Evolutionary conservation across 2,797 vertebrate genomes (phyloP).

Genomic region (Hydrophis major): DNA sequence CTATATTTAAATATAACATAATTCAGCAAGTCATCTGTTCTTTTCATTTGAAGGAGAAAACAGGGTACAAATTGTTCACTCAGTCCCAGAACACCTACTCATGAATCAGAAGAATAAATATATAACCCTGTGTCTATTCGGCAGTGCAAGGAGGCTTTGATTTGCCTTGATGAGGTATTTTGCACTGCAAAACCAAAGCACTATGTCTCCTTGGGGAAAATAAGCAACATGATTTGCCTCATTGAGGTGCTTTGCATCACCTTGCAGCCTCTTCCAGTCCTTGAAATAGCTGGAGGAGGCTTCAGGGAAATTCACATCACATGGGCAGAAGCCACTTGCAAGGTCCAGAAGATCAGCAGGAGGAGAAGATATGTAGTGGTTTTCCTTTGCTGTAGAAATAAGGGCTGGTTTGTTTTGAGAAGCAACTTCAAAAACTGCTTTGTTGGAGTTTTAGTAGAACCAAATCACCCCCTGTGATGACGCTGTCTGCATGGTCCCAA

Average conservation of each 20-base stretch:
- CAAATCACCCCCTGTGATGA: neutral
- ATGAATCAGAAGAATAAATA: slow-evolving; percentile 2
- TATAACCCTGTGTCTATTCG: neutral
- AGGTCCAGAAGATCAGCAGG: neutral
- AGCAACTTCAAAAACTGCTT: neutral
- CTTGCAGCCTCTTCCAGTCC: neutral
- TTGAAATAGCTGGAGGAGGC: neutral
- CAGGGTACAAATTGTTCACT: neutral
- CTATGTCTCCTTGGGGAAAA: neutral
- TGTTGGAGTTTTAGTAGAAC: neutral
- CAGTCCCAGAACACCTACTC: neutral
- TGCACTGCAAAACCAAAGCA: neutral
- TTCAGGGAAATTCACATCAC: neutral
- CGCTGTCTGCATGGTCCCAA: neutral
- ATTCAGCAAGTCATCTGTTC: neutral
- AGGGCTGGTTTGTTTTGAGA: neutral
- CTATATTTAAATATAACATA: slow-evolving; percentile 12
- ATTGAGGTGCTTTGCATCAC: neutral
- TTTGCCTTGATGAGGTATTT: neutral
- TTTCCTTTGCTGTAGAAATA: neutral
- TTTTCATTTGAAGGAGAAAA: slow-evolving; percentile 7
- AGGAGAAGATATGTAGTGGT: neutral
- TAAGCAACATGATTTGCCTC: neutral
- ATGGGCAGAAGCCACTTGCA: neutral
- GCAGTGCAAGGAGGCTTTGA: neutral